A percentile compares a stretch with the other conserved stretches of the same genome.
Conservation (phyloP, 1,140 invertebrate genomes). For the Megalonaias nervosa region DNA sequence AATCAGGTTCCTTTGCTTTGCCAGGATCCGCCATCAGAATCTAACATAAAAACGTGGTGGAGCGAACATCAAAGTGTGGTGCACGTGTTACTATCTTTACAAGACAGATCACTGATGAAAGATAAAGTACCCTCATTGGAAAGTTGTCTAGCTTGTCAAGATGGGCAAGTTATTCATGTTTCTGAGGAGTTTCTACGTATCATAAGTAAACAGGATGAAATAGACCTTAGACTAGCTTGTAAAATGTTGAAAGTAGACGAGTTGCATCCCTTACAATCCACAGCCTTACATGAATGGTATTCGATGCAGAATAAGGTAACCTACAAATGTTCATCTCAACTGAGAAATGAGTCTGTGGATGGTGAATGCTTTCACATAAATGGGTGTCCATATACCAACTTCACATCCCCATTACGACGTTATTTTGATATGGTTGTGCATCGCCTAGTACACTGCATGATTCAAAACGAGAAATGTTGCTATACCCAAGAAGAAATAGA, state of each 20-base stretch:
- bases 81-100: conserved; percentile 15
- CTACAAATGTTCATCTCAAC: conserved; percentile 16
- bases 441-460: conserved; percentile 78
- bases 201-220: no score
- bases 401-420: conserved; percentile 92
- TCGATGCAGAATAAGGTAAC: conserved; percentile 26
- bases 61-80: conserved; percentile 6
- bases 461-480: conserved; percentile 70
- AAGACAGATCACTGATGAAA: conserved; percentile 5
- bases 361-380: conserved; percentile 33
- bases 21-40: conserved; percentile 17
- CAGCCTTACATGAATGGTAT: conserved; percentile 35
- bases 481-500: conserved; percentile 44
- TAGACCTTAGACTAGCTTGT: background rate
- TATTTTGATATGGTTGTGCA: conserved; percentile 95
- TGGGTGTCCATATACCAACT: conserved; percentile 73
- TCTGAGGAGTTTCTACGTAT: background rate
- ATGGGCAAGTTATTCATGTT: conserved; percentile 23
- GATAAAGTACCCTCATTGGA: background rate
- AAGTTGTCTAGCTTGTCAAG: background rate
- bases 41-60: conserved; percentile 18
- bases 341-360: background rate
- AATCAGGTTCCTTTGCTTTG: conserved; percentile 18
- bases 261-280: conserved; percentile 26
- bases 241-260: conserved; percentile 23